Evolutionary conservation across 2,888 invertebrate genomes (phyloP).

Genomic region (Phyllotreta striolata): DNA sequence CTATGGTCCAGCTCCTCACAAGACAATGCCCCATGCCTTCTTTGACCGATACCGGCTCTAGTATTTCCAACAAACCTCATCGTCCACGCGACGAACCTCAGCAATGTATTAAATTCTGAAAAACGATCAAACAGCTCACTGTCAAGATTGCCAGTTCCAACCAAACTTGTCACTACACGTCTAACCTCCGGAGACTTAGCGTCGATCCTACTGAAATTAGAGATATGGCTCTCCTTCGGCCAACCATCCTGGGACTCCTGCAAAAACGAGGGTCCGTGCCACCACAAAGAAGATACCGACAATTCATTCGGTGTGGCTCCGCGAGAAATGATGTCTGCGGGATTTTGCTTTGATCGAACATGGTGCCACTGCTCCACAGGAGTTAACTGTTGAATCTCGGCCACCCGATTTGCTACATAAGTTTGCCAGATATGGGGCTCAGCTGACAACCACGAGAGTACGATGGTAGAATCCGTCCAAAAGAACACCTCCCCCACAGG

Average conservation of each 20-base stretch:
- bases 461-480: constrained; percentile 25
- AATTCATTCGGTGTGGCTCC: constrained; percentile 21
- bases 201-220: no score
- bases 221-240: no score
- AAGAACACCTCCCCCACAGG: background rate
- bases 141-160: no score
- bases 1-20: no score
- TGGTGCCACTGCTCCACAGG: constrained; percentile 27
- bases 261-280: constrained; percentile 16
- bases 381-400: constrained; percentile 33
- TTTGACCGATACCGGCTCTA: no score
- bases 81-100: no score
- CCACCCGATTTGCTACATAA: background rate
- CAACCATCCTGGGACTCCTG: background rate
- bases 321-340: constrained; percentile 37
- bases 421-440: constrained; percentile 29
- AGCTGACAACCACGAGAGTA: constrained; percentile 27
- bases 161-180: no score
- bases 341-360: constrained; percentile 33
- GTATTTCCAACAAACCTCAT: no score
- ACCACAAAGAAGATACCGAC: constrained; percentile 2
- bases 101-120: no score
- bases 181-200: no score
- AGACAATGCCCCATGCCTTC: no score
- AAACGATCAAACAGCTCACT: no score